Percentiles rank a stretch among this genome's conserved stretches.
phyloP scores from a whole-genome alignment of 2,888 invertebrate genomes.

The Cosmia trapezina region DNA sequence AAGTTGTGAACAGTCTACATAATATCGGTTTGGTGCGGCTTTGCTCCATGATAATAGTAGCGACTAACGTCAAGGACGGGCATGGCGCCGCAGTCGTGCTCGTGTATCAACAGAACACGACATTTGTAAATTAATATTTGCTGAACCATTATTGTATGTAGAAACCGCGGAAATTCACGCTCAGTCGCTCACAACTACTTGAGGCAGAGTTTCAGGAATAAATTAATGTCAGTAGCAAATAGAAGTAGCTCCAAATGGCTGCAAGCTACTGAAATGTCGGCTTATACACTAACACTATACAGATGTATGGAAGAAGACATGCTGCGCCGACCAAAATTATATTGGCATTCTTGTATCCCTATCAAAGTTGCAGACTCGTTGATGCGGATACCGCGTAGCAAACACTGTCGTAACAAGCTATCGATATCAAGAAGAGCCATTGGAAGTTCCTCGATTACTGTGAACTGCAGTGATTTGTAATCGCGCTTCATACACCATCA shows the following conservation, averaged over 20 bases:
- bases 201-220: background rate
- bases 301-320: background rate
- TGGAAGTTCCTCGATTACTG: background rate
- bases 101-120: constrained; percentile 45
- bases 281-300: too few species aligned
- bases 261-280: background rate
- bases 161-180: constrained; percentile 23
- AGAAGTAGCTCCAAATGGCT: constrained; percentile 11
- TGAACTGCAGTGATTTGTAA: background rate
- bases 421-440: background rate
- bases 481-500: background rate
- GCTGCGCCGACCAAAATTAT: background rate
- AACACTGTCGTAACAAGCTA: background rate
- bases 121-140: constrained; percentile 56
- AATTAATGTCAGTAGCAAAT: constrained; percentile 10
- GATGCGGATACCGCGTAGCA: background rate
- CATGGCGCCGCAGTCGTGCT: constrained; percentile 20
- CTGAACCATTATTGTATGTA: constrained; percentile 22
- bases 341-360: background rate
- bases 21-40: constrained; percentile 10
- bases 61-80: constrained; percentile 46
- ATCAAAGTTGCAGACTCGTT: background rate
- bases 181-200: constrained; percentile 10
- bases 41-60: constrained; percentile 12
- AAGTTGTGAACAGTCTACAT: background rate